A percentile compares a stretch with the other conserved stretches of the same genome.
Conservation (phyloP, 1,140 invertebrate species). For the Pogonomyrmex californicus region DNA sequence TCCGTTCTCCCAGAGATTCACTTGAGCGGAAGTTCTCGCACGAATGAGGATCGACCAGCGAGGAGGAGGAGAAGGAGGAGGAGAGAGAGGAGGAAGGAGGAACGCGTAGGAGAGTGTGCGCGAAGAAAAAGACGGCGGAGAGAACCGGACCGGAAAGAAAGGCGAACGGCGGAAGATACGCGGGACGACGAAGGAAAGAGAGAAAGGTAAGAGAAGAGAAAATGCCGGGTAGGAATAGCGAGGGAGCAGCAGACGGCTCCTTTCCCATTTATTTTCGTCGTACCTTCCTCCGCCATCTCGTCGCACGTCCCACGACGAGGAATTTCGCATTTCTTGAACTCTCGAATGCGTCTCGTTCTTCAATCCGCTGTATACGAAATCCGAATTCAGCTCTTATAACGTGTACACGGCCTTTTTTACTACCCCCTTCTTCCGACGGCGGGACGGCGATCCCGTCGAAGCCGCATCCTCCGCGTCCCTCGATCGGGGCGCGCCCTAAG, state of each 20-base stretch:
- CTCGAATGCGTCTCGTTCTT: slow-evolving; percentile 68
- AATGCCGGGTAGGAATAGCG: slow-evolving; percentile 43
- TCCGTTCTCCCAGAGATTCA: slow-evolving; percentile 74
- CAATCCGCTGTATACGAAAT: slow-evolving; percentile 15
- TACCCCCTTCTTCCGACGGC: neutral
- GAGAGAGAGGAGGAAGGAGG: neutral
- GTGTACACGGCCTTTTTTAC: neutral
- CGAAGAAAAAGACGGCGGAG: slow-evolving; percentile 34
- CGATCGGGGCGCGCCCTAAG: neutral
- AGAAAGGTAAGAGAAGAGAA: slow-evolving; percentile 28
- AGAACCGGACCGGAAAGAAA: slow-evolving; percentile 44
- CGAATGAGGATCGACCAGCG: slow-evolving; percentile 76
- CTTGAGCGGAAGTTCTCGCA: slow-evolving; percentile 78
- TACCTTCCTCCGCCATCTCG: neutral
- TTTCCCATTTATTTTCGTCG: slow-evolving; percentile 82
- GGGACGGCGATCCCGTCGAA: slow-evolving; percentile 37
- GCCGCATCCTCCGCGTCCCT: neutral
- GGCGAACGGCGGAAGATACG: slow-evolving; percentile 51
- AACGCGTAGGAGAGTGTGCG: slow-evolving; percentile 33
- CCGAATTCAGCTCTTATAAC: slow-evolving; percentile 36
- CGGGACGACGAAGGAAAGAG: slow-evolving; percentile 24
- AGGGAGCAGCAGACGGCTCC: slow-evolving; percentile 38
- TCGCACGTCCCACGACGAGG: slow-evolving; percentile 67
- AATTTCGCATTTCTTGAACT: slow-evolving; percentile 83
- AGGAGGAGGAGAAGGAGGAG: slow-evolving; percentile 55